Evolutionary conservation across 2,888 invertebrate species (phyloP), one percentile per base, ranked within the genome.

Genomic region (Teleiodes luculella): DNA sequence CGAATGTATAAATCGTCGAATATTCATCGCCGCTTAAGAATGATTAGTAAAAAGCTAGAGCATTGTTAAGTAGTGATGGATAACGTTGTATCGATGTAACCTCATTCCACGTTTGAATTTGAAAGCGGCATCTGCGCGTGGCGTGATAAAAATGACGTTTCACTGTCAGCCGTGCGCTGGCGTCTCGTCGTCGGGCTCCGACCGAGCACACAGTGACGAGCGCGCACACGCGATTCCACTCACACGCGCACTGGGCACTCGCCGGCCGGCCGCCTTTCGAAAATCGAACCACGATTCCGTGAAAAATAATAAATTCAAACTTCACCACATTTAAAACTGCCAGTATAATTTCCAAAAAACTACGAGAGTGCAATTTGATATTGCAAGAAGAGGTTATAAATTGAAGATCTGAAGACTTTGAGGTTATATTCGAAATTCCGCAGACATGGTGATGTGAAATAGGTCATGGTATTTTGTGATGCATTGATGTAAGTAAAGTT

Each of bases 91-190:
- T 14, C 46, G 55, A 57, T 61, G n/a, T n/a, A 62, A 52, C 35
- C 48, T 56, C 60, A 58, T 31, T 36, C 13, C 14, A 13, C 28
- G 51, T 33, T 57, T 49, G 48, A 58, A 61, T 33, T 57, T 49
- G 48, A 58, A 61, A 66, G 57, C 77, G 64, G 80, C 79, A 83
- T 83, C 76, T 60, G 76, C 81, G 83, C 81, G 72, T 78, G 70
- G 76, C 66, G 72, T 73, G 78, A 78, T 80, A 73, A 74, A 72
- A 68, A 69, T 83, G 80, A 82, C 79, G 80, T 82, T 75, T 70
- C 72, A 62, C 66, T 61, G 66, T 65, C 63, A 69, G 36, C 13
- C 30, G 37, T 16, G 30, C 43, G 50, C 43, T 63, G 68, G 60
- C 68, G 67, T 53, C 62, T 37, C 63, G 68, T 59, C 68, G 67